Conservation (phyloP, 2,888 invertebrate species). For the Junonia oenone region DNA sequence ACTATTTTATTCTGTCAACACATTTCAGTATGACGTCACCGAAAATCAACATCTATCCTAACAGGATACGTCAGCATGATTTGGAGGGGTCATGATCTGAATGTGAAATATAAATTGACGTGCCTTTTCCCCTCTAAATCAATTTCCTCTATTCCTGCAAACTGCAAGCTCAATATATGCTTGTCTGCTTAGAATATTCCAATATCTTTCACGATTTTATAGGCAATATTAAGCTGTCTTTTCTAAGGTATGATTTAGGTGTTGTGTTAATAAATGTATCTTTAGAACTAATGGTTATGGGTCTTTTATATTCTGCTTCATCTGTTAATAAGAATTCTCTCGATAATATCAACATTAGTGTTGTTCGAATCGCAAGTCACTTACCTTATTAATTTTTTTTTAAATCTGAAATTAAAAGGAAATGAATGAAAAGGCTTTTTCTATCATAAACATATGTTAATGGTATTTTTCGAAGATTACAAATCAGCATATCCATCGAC, state of each 20-base stretch:
- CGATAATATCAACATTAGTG: too few species aligned
- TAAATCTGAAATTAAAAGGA: too few species aligned
- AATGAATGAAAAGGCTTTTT: too few species aligned
- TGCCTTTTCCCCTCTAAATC: slow-evolving; percentile 21
- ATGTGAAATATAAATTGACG: slow-evolving; percentile 17
- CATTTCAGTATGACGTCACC: too few species aligned
- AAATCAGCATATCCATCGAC: too few species aligned
- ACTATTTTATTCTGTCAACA: too few species aligned
- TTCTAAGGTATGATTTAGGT: too few species aligned
- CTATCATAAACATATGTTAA: too few species aligned
- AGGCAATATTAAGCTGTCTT: slow-evolving; percentile 11
- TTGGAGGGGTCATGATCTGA: slow-evolving; percentile 13
- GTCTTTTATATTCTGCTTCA: too few species aligned
- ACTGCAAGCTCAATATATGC: slow-evolving; percentile 17
- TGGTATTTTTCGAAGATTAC: too few species aligned
- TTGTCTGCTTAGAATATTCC: slow-evolving; percentile 14
- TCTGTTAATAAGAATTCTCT: too few species aligned
- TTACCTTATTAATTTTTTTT: background rate
- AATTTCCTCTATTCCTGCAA: slow-evolving; percentile 24
- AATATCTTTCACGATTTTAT: slow-evolving; percentile 13
- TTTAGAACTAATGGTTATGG: background rate
- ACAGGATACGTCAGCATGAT: slow-evolving; percentile 14
- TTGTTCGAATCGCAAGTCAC: background rate
- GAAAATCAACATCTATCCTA: background rate
- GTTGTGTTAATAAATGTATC: background rate